A percentile compares a stretch with the other conserved stretches of the same genome.
These are phyloP conservation scores for Drosophila seguyi DNA, from an alignment of 1,140 invertebrate species.

Conservation along the genomic window DNA sequence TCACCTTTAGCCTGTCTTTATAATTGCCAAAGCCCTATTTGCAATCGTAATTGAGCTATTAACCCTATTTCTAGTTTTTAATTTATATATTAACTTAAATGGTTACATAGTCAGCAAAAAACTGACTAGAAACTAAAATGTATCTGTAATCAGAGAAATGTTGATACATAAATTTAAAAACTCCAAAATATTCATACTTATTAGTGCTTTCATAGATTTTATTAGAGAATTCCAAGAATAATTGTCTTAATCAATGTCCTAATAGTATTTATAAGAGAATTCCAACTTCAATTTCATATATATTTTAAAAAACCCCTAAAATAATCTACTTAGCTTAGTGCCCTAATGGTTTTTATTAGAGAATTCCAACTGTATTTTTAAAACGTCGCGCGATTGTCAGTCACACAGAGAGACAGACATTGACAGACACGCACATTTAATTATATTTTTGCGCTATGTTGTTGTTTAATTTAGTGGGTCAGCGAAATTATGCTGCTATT, in stretches of 20 bases:
- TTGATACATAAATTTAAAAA: neutral
- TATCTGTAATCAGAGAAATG: neutral
- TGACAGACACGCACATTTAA: slow-evolving; percentile 75
- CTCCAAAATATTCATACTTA: too few relatives aligned
- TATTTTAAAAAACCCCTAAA: neutral
- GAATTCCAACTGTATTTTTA: slow-evolving; percentile 42
- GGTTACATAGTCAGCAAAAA: neutral
- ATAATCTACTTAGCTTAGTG: neutral
- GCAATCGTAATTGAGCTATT: slow-evolving; percentile 3
- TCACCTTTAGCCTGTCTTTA: neutral
- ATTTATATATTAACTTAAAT: neutral
- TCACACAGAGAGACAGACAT: slow-evolving; percentile 35
- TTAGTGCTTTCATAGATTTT: too few relatives aligned
- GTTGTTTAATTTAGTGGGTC: slow-evolving; percentile 72
- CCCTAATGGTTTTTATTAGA: slow-evolving; percentile 2
- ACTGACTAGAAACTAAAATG: too few relatives aligned
- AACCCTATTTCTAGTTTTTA: neutral
- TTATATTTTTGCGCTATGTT: slow-evolving; percentile 72
- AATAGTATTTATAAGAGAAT: neutral
- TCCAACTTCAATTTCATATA: slow-evolving; percentile 6
- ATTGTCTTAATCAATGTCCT: neutral
- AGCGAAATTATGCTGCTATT: slow-evolving; percentile 67
- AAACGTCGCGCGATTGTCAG: slow-evolving; percentile 51
- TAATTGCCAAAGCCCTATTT: neutral
- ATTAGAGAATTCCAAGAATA: too few relatives aligned